Evolutionary conservation across 2,888 invertebrate genomes (phyloP).

Genomic region (Petrolisthes cinctipes): DNA sequence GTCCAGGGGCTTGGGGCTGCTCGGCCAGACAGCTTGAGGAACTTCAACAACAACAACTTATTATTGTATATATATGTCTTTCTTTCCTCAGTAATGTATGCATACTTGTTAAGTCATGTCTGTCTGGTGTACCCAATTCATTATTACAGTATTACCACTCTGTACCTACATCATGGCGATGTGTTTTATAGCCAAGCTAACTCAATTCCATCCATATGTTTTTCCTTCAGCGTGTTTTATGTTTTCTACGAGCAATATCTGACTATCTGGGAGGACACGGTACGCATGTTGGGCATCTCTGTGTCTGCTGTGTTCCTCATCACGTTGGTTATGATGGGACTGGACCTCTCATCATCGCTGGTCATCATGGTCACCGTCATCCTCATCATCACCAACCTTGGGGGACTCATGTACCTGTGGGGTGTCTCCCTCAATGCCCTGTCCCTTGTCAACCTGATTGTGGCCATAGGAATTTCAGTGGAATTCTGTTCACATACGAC

Average conservation of each 20-base stretch:
- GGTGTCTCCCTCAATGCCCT: conserved; percentile 92
- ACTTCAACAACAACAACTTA: too few species aligned
- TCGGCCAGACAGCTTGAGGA: too few species aligned
- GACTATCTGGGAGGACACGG: conserved; percentile 86
- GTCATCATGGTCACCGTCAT: conserved; percentile 81
- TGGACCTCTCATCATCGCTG: conserved; percentile 84
- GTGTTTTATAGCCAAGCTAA: too few species aligned
- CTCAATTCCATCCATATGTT: too few species aligned
- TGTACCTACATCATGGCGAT: too few species aligned
- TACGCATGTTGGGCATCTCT: conserved; percentile 88
- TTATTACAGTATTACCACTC: too few species aligned
- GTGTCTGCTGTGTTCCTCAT: conserved; percentile 92
- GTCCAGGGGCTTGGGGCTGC: too few species aligned
- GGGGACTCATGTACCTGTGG: conserved; percentile 94
- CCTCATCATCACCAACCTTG: conserved; percentile 85
- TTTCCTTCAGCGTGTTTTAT: conserved; percentile 81
- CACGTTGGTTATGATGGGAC: conserved; percentile 91
- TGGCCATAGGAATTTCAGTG: conserved; percentile 98
- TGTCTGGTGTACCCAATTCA: too few species aligned
- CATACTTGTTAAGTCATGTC: too few species aligned
- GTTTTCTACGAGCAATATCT: conserved; percentile 96
- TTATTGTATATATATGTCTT: too few species aligned
- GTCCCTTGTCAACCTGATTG: conserved; percentile 93
- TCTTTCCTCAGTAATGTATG: too few species aligned
- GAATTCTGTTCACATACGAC: conserved; percentile 99